A percentile compares a stretch with the other conserved stretches of the same genome.
phyloP scores from a whole-genome alignment of 2,113 vertebrate species.

The Nothobranchius kuhntae region DNA sequence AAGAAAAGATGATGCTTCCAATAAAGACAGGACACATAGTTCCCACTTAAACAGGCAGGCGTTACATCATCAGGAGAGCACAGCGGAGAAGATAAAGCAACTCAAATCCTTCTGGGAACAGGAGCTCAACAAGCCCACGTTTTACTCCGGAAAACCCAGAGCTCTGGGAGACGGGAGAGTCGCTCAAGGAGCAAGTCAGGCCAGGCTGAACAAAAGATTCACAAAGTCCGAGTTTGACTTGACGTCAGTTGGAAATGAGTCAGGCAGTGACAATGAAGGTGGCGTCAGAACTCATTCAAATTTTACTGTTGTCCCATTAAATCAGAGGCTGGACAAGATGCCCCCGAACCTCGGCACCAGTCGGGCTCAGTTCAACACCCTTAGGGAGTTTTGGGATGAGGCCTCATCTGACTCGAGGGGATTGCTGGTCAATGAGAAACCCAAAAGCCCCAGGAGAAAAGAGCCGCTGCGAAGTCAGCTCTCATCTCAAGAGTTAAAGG shows the following conservation, averaged over 20 bases:
- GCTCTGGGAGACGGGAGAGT: constrained; percentile 37
- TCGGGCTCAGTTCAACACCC: constrained; percentile 83
- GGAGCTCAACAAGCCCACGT: constrained; percentile 61
- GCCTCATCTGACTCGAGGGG: constrained; percentile 60
- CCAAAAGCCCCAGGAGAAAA: constrained; percentile 58
- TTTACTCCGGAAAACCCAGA: constrained; percentile 47
- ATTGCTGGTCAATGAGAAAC: constrained; percentile 22
- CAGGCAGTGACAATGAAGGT: constrained; percentile 47
- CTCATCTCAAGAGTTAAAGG: constrained; percentile 36
- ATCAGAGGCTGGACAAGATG: constrained; percentile 78
- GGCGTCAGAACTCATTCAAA: constrained; percentile 48
- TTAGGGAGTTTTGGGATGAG: constrained; percentile 88
- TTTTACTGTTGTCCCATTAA: constrained; percentile 79
- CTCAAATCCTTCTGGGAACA: constrained; percentile 92
- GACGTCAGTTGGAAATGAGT: constrained; percentile 56
- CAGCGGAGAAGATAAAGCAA: constrained; percentile 80
- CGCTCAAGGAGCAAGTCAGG: constrained; percentile 14
- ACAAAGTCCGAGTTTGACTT: constrained; percentile 72
- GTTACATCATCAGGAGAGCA: constrained; percentile 48
- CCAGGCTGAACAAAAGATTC: constrained; percentile 62
- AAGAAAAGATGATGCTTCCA: constrained; percentile 26
- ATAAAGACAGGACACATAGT: constrained; percentile 33
- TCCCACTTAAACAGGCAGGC: constrained; percentile 36
- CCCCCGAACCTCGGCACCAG: constrained; percentile 67
- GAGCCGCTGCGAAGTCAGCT: constrained; percentile 52